Conservation (phyloP, 2,888 invertebrate species). For the Mactromeris polynyma region DNA sequence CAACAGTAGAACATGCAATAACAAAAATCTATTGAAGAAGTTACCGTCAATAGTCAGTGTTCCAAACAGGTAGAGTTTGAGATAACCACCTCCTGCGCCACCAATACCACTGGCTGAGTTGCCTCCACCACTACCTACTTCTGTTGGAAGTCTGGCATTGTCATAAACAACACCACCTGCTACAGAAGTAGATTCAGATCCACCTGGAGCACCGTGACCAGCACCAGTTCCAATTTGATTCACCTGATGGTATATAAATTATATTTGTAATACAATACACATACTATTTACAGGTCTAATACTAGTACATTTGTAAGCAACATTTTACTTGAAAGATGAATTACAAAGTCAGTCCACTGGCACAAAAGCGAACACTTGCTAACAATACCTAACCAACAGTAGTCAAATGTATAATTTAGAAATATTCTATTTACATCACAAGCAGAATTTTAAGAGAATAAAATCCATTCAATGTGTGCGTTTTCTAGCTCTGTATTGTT, state of each 20-base stretch:
- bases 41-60: constrained; percentile 74
- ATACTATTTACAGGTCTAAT: no score
- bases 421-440: no score
- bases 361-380: no score
- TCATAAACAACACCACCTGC: constrained; percentile 74
- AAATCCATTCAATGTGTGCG: no score
- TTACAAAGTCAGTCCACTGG: no score
- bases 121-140: constrained; percentile 80
- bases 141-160: constrained; percentile 67
- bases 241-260: constrained; percentile 16
- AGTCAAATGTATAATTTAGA: no score
- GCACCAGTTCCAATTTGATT: constrained; percentile 73
- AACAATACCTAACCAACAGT: no score
- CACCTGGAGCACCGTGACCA: constrained; percentile 78
- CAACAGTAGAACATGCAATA: no score
- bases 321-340: no score
- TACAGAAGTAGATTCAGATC: constrained; percentile 55
- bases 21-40: not conserved
- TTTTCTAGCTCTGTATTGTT: no score
- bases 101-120: constrained; percentile 65
- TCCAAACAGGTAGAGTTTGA: constrained; percentile 71
- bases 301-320: no score
- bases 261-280: not conserved
- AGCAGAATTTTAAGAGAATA: no score
- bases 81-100: constrained; percentile 79